Base-by-base conservation (phyloP, 1,140 invertebrate genomes). In the Vanessa atalanta region DNA sequence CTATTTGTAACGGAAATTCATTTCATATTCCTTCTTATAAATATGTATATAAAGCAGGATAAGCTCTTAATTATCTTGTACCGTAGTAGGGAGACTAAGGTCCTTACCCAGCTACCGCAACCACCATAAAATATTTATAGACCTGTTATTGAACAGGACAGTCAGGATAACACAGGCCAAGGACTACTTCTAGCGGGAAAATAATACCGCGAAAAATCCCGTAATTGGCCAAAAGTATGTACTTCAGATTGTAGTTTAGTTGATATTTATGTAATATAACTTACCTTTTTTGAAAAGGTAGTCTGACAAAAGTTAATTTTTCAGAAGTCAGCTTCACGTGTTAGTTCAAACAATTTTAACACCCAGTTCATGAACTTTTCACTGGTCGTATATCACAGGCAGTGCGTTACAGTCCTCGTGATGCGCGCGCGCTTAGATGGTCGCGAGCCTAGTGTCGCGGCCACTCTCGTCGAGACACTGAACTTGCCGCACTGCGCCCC, bases 401-500 rank as follows among this genome's bases (percentile, higher is more conserved):
- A 61, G 57, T 61, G 57, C 87, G 80, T 82, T 88, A 91, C 91
- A 87, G 89, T 93, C 84, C 88, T 87, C 84, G 83, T 78, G 78
- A 77, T 79, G 83, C 82, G 80, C 86, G 81, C 81, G 80, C 80
- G 81, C 80, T 81, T 11, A 61, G 57, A 61, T 86, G 83, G 81
- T 88, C 87, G 84, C 87, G 87, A 84, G 81, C 83, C 79, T 83
- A 84, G 85, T 90, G 86, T 87, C 91, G 89, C 91, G 89, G 88
- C 90, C 87, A 92, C 89, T 89, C 88, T 89, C 93, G 82, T 87
- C 91, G 90, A 93, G 92, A 93, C 93, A 93, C 93, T 93, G 93
- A 93, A 93, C 93, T 93, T 93, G 93, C 84, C 83, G 82, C 83
- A 87, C 90, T 87, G 89, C 87, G 88, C 87, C 88, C 89, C 91